Percentiles rank a stretch among this genome's conserved stretches.
Conservation (phyloP, 2,797 vertebrate species). For the Bradypodion pumilum region DNA sequence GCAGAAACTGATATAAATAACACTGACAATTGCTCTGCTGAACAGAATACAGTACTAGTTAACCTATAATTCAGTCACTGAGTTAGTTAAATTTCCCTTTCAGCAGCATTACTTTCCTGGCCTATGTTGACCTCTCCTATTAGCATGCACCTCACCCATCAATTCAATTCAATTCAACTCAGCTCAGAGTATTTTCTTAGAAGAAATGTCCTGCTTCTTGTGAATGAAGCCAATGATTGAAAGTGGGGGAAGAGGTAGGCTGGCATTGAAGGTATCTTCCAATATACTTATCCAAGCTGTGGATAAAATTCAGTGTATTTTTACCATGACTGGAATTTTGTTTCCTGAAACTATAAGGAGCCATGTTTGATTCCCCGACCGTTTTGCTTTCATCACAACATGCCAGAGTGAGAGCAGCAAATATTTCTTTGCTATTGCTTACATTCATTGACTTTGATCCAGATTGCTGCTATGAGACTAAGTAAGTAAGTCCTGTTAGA, state of each 20-base stretch:
- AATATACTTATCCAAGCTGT: not conserved
- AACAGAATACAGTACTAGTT: slow-evolving; percentile 33
- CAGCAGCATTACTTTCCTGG: not conserved
- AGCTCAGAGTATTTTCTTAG: slow-evolving; percentile 1
- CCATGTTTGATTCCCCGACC: not conserved
- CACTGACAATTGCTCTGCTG: slow-evolving; percentile 6
- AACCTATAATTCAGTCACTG: slow-evolving; percentile 36
- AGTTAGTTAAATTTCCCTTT: slow-evolving; percentile 33
- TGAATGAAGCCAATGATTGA: not conserved
- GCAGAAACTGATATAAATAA: slow-evolving; percentile 31
- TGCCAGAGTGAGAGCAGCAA: not conserved
- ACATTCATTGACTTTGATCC: not conserved
- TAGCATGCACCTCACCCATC: not conserved
- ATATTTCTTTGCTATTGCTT: not conserved
- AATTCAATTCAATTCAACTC: slow-evolving; percentile 17
- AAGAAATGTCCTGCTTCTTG: not conserved
- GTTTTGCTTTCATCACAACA: not conserved
- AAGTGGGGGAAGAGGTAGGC: not conserved
- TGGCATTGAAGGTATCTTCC: not conserved
- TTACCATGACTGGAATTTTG: not conserved
- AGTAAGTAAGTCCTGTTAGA: not conserved
- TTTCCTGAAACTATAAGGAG: not conserved
- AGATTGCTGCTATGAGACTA: not conserved
- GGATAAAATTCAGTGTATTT: not conserved
- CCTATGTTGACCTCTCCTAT: not conserved